Evolutionary conservation across 92 coral and sea anemone genomes (phyloP).

Genomic region (Zoanthus gigantus): DNA sequence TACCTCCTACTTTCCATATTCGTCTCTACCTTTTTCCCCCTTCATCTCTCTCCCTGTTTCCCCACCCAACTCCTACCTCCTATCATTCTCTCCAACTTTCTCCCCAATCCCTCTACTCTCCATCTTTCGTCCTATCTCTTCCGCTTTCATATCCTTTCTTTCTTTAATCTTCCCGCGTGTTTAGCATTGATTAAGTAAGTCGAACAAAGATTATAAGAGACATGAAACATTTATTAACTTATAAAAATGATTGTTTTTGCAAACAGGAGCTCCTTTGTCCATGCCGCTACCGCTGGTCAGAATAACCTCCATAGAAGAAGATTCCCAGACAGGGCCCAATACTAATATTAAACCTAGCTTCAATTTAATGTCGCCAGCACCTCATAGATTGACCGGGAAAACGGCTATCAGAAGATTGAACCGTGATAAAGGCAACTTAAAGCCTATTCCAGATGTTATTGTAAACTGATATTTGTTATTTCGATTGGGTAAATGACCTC

Average conservation of each 20-base stretch:
- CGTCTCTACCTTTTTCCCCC: too few relatives aligned
- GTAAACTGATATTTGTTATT: slow-evolving; percentile 66
- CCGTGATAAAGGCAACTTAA: slow-evolving; percentile 46
- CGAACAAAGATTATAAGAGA: not conserved
- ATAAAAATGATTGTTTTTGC: not conserved
- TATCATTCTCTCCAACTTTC: not conserved
- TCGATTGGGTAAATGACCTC: not conserved
- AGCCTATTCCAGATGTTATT: slow-evolving; percentile 82
- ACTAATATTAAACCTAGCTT: slow-evolving; percentile 53
- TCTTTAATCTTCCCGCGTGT: too few relatives aligned
- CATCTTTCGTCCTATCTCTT: too few relatives aligned
- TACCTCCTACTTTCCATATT: too few relatives aligned
- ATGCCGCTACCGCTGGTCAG: slow-evolving; percentile 96
- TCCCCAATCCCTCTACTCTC: too few relatives aligned
- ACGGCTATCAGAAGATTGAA: slow-evolving; percentile 57
- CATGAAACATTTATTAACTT: not conserved
- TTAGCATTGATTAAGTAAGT: too few relatives aligned
- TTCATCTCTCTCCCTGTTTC: too few relatives aligned
- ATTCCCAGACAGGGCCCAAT: slow-evolving; percentile 69
- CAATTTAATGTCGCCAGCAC: slow-evolving; percentile 35
- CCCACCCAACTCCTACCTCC: too few relatives aligned
- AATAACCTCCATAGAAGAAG: slow-evolving; percentile 77
- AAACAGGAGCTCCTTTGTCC: slow-evolving; percentile 89
- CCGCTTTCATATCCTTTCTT: too few relatives aligned
- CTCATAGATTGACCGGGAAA: slow-evolving; percentile 57